Base-by-base conservation (phyloP, 2,797 vertebrate genomes). In the Oreonectes daqikongensis region DNA sequence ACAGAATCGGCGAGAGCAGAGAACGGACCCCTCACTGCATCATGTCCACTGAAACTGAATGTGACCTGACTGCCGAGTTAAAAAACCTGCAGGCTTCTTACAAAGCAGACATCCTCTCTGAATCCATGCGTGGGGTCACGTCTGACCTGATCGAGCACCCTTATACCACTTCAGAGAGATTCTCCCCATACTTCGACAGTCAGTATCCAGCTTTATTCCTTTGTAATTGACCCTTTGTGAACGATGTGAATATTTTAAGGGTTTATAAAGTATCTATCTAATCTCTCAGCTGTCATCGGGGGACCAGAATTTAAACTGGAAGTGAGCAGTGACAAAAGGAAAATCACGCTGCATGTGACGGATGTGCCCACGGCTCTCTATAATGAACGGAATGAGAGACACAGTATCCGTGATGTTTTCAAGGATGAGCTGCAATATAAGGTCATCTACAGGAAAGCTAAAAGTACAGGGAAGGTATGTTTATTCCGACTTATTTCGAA, bases 181-280 rank as follows among this genome's bases (percentile, higher is more conserved):
- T 99, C 88, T 94, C 81, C 20, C 97, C 96, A 26, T 96, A 95
- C 70, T 10, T 20, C 63, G 92, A 98, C 60, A 98, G 97, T 99
- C 93, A 75, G 97, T 94, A 69, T 77, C 18, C 24, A 14, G 20
- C 20, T 38, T 26, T 1, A 11, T 9, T 14, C 22, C 50, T 46
- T 57, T 3, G 1, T 10, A 28, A 52, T 20, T 64, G 32, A 48
- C 6, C 18, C n/a, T 40, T 35, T 7, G 35, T 4, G 26, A 24
- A 24, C 28, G 55, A 24, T 32, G 26, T 44, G 14, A 20, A 10
- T 10, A 40, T 50, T 12, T 38, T 22, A 10, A 48, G 24, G 40
- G 40, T 14, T 12, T 42, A 3, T 14, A 42, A 42, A 3, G 12
- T 14, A 42, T 42, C 40, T 4, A 11, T 42, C 10, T 42, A 14